phyloP scores from a whole-genome alignment of 2,113 vertebrate species.

The Nerophis lumbriciformis region DNA sequence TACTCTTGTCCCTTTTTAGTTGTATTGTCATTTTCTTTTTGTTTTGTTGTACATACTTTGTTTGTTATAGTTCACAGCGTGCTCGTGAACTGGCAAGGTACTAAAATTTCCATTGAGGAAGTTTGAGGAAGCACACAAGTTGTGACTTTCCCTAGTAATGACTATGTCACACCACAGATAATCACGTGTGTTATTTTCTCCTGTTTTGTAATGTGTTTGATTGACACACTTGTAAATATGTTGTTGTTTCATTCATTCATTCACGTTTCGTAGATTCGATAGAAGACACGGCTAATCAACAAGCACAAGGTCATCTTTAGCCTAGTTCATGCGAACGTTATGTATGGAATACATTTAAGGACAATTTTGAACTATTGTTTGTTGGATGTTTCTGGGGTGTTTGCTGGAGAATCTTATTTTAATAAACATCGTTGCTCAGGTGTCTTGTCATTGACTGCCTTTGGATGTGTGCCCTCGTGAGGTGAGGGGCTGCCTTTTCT shows the following conservation, averaged over 20 bases:
- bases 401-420: conserved; percentile 22
- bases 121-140: conserved; percentile 50
- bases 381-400: conserved; percentile 21
- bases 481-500: too few species aligned
- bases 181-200: conserved; percentile 61
- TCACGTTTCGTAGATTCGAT: neutral
- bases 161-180: conserved; percentile 73
- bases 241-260: conserved; percentile 11
- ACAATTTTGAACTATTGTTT: conserved; percentile 32
- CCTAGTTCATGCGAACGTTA: neutral
- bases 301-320: neutral
- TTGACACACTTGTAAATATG: conserved; percentile 5
- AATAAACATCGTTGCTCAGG: conserved; percentile 47
- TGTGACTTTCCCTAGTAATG: conserved; percentile 69
- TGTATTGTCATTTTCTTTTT: too few species aligned
- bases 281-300: neutral
- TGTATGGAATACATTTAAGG: conserved; percentile 11
- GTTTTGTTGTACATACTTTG: conserved; percentile 32
- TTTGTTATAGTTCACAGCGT: conserved; percentile 52
- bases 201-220: conserved; percentile 30
- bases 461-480: neutral
- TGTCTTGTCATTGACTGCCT: neutral
- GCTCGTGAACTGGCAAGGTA: conserved; percentile 56
- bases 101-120: conserved; percentile 70
- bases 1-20: neutral